Evolutionary conservation across 2,113 vertebrate genomes (phyloP).

Genomic region (Garra rufa): DNA sequence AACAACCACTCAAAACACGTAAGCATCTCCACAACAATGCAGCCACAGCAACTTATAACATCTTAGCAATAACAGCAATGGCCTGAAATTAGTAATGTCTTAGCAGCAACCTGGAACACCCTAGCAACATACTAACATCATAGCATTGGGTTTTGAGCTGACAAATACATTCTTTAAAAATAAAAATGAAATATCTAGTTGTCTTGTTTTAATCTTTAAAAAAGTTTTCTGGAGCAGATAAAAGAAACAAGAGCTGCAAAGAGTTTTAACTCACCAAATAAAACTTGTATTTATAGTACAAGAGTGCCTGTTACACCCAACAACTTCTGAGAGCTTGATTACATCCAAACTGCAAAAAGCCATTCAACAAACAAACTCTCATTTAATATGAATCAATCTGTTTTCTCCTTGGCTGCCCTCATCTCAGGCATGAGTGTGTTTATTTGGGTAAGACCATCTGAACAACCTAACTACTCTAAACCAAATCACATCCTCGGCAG

Average conservation of each 20-base stretch:
- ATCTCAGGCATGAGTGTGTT: not conserved
- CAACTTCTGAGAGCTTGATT: not conserved
- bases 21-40: not conserved
- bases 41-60: not conserved
- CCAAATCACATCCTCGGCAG: not conserved
- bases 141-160: no score
- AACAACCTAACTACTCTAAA: conserved; percentile 30
- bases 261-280: not conserved
- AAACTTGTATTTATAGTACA: not conserved
- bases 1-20: not conserved
- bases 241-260: not conserved
- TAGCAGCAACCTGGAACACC: not conserved
- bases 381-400: conserved; percentile 20
- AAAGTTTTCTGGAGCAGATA: not conserved
- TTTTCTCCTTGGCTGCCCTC: conserved; percentile 24
- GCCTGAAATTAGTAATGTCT: not conserved
- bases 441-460: not conserved
- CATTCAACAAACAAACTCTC: conserved; percentile 3
- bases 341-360: conserved; percentile 10
- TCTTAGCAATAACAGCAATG: not conserved
- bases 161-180: no score
- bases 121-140: not conserved
- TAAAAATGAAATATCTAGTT: no score
- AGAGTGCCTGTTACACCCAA: not conserved
- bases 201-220: not conserved